Conservation (phyloP, 1,140 invertebrate species). For the Drusus annulatus region DNA sequence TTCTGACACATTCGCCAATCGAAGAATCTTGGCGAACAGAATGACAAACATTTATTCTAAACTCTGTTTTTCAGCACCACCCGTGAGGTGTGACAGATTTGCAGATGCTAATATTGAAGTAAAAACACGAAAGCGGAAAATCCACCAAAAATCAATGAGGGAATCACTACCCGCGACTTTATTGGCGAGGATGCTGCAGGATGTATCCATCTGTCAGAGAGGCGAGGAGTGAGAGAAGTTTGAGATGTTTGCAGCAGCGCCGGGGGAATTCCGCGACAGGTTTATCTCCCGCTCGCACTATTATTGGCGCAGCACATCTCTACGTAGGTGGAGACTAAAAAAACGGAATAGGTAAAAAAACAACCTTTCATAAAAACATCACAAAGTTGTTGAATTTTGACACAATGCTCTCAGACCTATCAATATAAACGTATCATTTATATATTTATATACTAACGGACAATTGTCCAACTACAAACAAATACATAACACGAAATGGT, state of each 20-base stretch:
- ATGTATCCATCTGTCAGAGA: background rate
- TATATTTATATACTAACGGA: too few relatives aligned
- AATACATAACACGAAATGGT: too few relatives aligned
- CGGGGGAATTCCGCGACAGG: background rate
- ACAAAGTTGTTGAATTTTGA: too few relatives aligned
- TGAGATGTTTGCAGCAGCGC: background rate
- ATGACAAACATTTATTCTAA: too few relatives aligned
- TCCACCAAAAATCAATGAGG: background rate
- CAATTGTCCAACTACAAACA: too few relatives aligned
- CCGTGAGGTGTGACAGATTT: background rate
- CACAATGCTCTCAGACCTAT: too few relatives aligned
- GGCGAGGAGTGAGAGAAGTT: background rate
- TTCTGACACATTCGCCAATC: too few relatives aligned
- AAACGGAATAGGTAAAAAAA: too few relatives aligned
- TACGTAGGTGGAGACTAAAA: background rate
- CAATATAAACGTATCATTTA: too few relatives aligned
- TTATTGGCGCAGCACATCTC: background rate
- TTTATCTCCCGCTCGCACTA: constrained; percentile 6
- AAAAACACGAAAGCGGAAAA: background rate
- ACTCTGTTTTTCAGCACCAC: too few relatives aligned
- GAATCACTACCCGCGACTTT: background rate
- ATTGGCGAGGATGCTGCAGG: background rate
- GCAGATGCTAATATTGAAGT: background rate
- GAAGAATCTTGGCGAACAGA: too few relatives aligned
- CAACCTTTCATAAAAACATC: too few relatives aligned